Evolutionary conservation across 1,140 invertebrate species (phyloP), one percentile per base, ranked within the genome.

Genomic region (Arion vulgaris): DNA sequence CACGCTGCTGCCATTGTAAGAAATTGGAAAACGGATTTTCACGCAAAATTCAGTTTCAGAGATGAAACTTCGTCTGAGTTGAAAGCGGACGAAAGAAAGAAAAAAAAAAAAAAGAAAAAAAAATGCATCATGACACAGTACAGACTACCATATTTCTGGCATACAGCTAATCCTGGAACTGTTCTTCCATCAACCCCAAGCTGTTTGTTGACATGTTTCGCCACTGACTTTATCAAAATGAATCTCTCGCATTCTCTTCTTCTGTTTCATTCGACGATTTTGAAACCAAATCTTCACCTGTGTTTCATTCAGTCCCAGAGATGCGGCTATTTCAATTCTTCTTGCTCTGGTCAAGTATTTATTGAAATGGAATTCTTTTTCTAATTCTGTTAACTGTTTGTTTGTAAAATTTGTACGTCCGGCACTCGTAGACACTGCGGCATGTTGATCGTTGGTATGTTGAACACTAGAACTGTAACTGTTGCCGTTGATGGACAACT

Each of bases 301-400:
- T 0, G 98, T 99, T 91, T 99, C 98, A 92, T 99, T 99, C 7
- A 99, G 94, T 90, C 98, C 96, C 28, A 99, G 93, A 0, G 97
- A 95, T 0, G 97, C 96, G 0, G 98, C 98, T 85, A 99, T 99
- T 93, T 99, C 98, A 87, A 99, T 99, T 85, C 98, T 94, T 86
- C 98, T 93, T 11, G 97, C 98, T 85, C 98, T 93, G 4, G 98
- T 99, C 88, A 99, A 94, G 94, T 99, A 99, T 93, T 99, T 99
- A 93, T 99, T 99, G 93, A 98, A 99, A 93, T 99, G 98, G 93
- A 99, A 99, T 93, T 99, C 98, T 92, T 99, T 99, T 91, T 99
- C 98, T 85, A 99, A 94, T 93, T 99, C 98, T 0, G 98, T 99
- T 73, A 99, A 94, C 92, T 99, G 98, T 92, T 99, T 99, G 91